These are phyloP conservation scores for Malacoraja senta DNA, from an alignment of 2,797 vertebrate species.

Conservation along the genomic window DNA sequence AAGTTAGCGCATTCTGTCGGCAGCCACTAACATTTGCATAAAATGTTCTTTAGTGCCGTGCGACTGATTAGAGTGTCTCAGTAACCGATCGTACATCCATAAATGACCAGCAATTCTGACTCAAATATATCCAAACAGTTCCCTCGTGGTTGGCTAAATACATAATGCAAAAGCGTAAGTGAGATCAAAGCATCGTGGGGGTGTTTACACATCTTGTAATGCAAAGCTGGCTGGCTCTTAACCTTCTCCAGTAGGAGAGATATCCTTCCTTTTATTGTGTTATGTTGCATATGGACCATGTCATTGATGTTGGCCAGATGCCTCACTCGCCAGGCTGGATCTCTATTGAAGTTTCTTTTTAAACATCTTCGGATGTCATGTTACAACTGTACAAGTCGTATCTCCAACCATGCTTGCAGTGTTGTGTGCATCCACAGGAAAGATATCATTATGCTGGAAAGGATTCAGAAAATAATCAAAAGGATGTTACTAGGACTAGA, in stretches of 20 bases:
- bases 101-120: neutral
- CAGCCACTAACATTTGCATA: neutral
- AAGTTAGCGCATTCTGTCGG: neutral
- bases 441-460: too few species aligned
- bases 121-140: neutral
- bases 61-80: neutral
- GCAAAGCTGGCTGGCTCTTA: neutral
- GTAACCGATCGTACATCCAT: neutral
- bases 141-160: neutral
- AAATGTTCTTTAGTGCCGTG: neutral
- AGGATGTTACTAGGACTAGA: too few species aligned
- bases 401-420: too few species aligned
- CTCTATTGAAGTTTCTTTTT: neutral
- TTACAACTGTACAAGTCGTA: too few species aligned
- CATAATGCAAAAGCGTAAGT: neutral
- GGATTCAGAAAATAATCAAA: too few species aligned
- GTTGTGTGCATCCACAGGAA: too few species aligned
- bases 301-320: neutral
- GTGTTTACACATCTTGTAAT: neutral
- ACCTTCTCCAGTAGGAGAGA: neutral
- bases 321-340: neutral
- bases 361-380: too few species aligned
- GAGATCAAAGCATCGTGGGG: neutral
- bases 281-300: neutral
- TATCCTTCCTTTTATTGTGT: neutral